Percentiles rank a stretch among this genome's conserved stretches.
Conservation (phyloP, 37 sponge, comb jelly and placozoan genomes). For the Diacarnus erythraeanus region DNA sequence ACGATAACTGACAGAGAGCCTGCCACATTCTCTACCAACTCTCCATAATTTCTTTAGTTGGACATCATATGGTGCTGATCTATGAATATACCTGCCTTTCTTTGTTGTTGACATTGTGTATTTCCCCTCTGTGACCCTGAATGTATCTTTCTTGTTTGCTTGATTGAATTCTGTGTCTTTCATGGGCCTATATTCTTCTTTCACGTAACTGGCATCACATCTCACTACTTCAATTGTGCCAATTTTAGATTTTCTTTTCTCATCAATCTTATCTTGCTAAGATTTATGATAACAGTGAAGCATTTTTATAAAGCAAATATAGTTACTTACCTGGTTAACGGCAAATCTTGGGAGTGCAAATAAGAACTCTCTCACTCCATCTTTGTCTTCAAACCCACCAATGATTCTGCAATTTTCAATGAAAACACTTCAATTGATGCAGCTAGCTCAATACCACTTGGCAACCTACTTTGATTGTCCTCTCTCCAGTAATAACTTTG, state of each 20-base stretch:
- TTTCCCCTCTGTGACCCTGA: constrained; percentile 49
- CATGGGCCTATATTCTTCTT: constrained; percentile 56
- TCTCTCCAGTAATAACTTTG: constrained; percentile 55
- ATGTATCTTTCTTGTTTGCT: constrained; percentile 60
- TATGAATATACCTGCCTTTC: constrained; percentile 57
- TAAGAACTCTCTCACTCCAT: constrained; percentile 63
- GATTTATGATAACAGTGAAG: not conserved
- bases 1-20: constrained; percentile 37
- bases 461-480: constrained; percentile 43
- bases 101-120: constrained; percentile 77
- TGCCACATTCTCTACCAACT: constrained; percentile 50
- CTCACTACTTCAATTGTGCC: constrained; percentile 57
- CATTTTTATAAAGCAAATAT: not conserved
- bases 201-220: constrained; percentile 48
- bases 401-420: constrained; percentile 34
- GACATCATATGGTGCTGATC: constrained; percentile 50
- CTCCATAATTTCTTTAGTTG: constrained; percentile 66
- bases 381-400: constrained; percentile 60
- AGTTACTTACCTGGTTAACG: constrained; percentile 9
- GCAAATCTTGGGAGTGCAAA: constrained; percentile 70
- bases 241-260: constrained; percentile 32
- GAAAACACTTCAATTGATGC: not conserved
- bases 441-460: not conserved
- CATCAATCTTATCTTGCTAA: constrained; percentile 38
- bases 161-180: constrained; percentile 44